These are phyloP conservation scores for Limonius californicus DNA, from an alignment of 1,140 invertebrate genomes.

Conservation along the genomic window DNA sequence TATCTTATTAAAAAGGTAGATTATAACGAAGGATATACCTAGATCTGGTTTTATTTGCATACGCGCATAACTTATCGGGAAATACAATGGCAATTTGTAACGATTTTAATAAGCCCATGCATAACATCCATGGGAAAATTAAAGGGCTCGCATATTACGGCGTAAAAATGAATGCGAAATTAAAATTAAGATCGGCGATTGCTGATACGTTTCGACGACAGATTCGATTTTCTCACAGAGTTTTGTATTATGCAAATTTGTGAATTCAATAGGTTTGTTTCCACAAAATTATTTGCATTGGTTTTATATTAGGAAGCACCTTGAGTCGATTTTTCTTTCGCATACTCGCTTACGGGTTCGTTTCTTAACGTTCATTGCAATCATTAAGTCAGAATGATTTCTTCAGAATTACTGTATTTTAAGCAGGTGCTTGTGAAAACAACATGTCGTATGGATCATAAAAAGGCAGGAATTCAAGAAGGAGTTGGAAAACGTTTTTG, in stretches of 20 bases:
- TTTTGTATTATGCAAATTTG: background rate
- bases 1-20: slow-evolving; percentile 11
- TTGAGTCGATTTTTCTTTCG: too few species aligned
- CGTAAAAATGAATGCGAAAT: background rate
- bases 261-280: background rate
- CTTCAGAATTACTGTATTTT: too few species aligned
- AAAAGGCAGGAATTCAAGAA: too few species aligned
- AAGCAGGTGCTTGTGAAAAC: too few species aligned
- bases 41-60: slow-evolving; percentile 18
- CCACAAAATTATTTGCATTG: too few species aligned
- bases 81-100: slow-evolving; percentile 14
- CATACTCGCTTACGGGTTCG: too few species aligned
- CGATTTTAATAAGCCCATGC: slow-evolving; percentile 9
- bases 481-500: too few species aligned
- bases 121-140: background rate
- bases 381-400: too few species aligned
- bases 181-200: background rate
- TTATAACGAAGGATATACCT: background rate
- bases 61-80: slow-evolving; percentile 12
- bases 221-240: background rate
- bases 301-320: too few species aligned
- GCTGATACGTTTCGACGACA: background rate
- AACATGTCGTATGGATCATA: too few species aligned
- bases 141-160: background rate
- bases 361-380: too few species aligned